Conservation (phyloP, 2,888 invertebrate genomes). For the Pyrrhosoma nymphula region DNA sequence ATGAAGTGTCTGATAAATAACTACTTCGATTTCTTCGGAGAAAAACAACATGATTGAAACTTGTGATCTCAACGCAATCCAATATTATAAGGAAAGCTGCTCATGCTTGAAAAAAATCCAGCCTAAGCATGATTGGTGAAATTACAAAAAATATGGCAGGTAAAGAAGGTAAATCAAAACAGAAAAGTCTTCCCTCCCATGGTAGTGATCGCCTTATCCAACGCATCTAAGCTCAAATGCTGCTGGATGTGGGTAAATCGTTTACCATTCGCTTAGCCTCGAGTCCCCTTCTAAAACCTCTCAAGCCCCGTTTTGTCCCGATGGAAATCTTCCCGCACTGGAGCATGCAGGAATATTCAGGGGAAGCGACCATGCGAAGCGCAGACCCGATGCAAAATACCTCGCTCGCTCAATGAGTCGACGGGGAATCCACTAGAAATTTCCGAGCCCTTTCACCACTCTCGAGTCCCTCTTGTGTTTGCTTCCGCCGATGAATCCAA, state of each 20-base stretch:
- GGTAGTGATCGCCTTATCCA: not conserved
- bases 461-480: not conserved
- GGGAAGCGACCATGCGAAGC: not conserved
- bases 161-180: not conserved
- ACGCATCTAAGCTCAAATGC: not conserved
- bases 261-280: not conserved
- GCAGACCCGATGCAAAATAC: not conserved
- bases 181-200: not conserved
- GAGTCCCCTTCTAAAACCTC: not conserved
- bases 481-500: not conserved
- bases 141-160: too few relatives aligned
- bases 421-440: not conserved
- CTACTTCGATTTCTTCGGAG: too few relatives aligned
- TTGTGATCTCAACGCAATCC: too few relatives aligned
- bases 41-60: too few relatives aligned
- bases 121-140: too few relatives aligned
- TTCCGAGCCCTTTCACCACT: not conserved
- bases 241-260: not conserved
- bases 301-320: not conserved
- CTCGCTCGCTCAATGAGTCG: not conserved
- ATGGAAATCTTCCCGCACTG: conserved; percentile 15
- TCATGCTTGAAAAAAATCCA: too few relatives aligned
- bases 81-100: too few relatives aligned
- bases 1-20: too few relatives aligned
- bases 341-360: not conserved